Evolutionary conservation across 1,140 invertebrate genomes (phyloP).

Genomic region (Lepidurus arcticus): DNA sequence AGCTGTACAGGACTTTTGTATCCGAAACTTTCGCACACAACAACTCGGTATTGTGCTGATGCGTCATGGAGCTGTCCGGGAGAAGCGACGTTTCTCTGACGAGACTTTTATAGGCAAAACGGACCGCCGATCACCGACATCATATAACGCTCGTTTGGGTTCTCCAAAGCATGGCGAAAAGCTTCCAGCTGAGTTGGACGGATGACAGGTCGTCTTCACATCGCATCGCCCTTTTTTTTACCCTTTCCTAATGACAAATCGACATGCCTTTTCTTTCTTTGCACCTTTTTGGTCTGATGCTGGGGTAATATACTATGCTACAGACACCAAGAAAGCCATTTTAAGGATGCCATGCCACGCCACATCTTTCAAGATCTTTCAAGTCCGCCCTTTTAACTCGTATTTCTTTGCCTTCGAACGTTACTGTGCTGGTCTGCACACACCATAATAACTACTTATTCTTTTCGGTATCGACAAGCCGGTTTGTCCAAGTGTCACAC

Average conservation of each 20-base stretch:
- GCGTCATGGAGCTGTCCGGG: constrained; percentile 5
- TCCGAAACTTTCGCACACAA: neutral
- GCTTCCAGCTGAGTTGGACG: constrained; percentile 16
- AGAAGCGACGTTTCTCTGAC: neutral
- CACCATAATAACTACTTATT: constrained; percentile 1
- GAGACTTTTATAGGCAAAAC: neutral
- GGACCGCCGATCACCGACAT: neutral
- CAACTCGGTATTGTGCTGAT: neutral
- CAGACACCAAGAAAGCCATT: no score
- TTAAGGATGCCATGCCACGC: no score
- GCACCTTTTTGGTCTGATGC: constrained; percentile 6
- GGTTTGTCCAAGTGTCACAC: constrained; percentile 14
- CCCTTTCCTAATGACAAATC: neutral
- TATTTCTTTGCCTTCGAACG: neutral
- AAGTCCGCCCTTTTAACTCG: neutral
- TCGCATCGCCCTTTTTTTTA: neutral
- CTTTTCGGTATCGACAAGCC: neutral
- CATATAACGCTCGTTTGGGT: neutral
- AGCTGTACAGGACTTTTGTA: neutral
- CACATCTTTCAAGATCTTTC: no score
- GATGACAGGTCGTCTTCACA: constrained; percentile 18
- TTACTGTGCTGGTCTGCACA: neutral
- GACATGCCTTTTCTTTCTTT: neutral
- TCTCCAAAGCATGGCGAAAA: neutral
- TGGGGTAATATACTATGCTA: neutral